Conservation (phyloP, 2,888 invertebrate species). For the Tetropium fuscum region DNA sequence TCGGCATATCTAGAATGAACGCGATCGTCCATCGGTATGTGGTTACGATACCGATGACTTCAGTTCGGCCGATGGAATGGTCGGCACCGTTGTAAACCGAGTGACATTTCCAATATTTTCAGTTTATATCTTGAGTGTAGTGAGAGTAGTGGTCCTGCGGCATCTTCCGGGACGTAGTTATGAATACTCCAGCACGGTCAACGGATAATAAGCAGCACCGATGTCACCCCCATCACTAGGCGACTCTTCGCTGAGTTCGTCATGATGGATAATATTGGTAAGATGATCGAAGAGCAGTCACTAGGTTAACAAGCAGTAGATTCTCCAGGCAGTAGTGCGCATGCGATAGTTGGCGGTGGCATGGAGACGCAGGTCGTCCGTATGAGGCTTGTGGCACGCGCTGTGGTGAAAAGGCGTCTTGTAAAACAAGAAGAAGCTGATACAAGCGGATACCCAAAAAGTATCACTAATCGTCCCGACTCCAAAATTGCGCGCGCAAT, state of each 20-base stretch:
- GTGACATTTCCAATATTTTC: conserved; percentile 44
- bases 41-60: conserved; percentile 38
- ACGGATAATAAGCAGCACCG: conserved; percentile 44
- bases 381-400: conserved; percentile 66
- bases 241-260: conserved; percentile 50
- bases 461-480: too few species aligned
- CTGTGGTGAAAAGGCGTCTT: conserved; percentile 64
- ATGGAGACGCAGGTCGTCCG: conserved; percentile 65
- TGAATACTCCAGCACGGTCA: conserved; percentile 36
- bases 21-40: conserved; percentile 44
- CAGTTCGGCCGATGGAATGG: conserved; percentile 45
- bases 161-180: conserved; percentile 35
- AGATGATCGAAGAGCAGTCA: conserved; percentile 72
- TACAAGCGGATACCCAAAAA: too few species aligned
- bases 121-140: conserved; percentile 26
- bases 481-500: too few species aligned
- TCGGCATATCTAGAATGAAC: too few species aligned
- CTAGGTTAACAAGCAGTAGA: conserved; percentile 69
- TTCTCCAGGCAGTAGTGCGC: conserved; percentile 65
- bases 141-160: conserved; percentile 19
- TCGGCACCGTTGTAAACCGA: conserved; percentile 58
- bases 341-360: conserved; percentile 60
- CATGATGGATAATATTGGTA: conserved; percentile 72
- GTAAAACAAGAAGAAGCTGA: conserved; percentile 66
- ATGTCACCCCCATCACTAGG: conserved; percentile 29